Percentiles rank a stretch among this genome's conserved stretches.
Evolutionary conservation across 2,797 vertebrate species (phyloP).

Genomic region (Microctenopoma lineatum): DNA sequence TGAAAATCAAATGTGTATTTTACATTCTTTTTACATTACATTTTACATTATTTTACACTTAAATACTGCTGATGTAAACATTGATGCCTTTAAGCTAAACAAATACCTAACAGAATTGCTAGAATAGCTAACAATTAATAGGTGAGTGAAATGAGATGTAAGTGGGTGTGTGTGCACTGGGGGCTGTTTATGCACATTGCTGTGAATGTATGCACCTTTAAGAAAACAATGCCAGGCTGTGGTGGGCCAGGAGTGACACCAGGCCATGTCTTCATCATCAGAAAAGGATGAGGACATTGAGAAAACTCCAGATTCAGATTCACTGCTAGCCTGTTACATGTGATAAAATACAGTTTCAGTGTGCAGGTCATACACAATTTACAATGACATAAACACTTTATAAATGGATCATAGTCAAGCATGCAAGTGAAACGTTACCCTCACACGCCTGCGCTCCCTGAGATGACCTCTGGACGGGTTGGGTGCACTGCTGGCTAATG

Average conservation of each 20-base stretch:
- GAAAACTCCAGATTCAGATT: conserved; percentile 97
- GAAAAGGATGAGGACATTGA: conserved; percentile 96
- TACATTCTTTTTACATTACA: neutral
- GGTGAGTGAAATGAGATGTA: neutral
- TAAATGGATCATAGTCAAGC: neutral
- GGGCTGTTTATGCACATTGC: neutral
- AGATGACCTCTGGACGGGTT: conserved; percentile 89
- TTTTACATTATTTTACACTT: too few species aligned
- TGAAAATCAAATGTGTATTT: neutral
- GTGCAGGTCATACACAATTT: neutral
- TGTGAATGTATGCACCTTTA: conserved; percentile 86
- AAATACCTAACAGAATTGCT: too few species aligned
- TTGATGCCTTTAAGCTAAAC: neutral
- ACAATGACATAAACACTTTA: conserved; percentile 1
- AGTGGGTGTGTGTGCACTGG: neutral
- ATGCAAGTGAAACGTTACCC: conserved; percentile 72
- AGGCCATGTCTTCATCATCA: conserved; percentile 98
- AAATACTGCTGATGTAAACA: neutral
- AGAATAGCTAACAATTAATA: neutral
- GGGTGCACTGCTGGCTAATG: conserved; percentile 90
- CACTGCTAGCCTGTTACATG: conserved; percentile 88
- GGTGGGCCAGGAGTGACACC: conserved; percentile 98
- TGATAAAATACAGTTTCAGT: conserved; percentile 21
- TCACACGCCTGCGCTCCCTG: conserved; percentile 88
- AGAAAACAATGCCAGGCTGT: conserved; percentile 98